Percentiles rank a stretch among this genome's conserved stretches.
phyloP scores from a whole-genome alignment of 2,113 vertebrate species.

The Oxyura jamaicensis region DNA sequence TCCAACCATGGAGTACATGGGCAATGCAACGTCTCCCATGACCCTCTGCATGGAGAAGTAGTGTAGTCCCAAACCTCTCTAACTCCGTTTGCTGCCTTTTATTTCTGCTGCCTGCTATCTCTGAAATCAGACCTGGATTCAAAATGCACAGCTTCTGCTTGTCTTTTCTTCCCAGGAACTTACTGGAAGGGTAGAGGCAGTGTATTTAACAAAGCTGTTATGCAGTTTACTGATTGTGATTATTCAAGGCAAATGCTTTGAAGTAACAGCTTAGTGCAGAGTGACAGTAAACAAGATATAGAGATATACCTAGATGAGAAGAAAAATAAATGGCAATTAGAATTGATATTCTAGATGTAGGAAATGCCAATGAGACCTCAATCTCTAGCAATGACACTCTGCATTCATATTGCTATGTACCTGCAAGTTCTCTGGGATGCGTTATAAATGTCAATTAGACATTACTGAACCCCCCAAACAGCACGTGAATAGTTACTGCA shows the following conservation, averaged over 20 bases:
- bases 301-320: conserved; percentile 67
- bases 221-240: conserved; percentile 64
- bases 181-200: conserved; percentile 23
- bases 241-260: conserved; percentile 70
- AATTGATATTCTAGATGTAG: conserved; percentile 42
- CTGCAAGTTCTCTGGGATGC: neutral
- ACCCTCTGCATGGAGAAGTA: rapidly evolving
- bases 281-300: conserved; percentile 69
- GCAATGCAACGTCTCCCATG: neutral
- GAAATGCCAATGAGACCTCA: neutral
- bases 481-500: neutral
- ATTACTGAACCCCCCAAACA: neutral
- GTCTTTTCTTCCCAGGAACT: conserved; percentile 60
- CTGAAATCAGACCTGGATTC: conserved; percentile 55
- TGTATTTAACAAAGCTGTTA: conserved; percentile 50
- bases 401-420: neutral
- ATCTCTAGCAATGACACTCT: neutral
- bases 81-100: no score
- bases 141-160: neutral
- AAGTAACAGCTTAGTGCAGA: conserved; percentile 67
- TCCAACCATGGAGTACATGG: neutral
- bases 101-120: conserved; percentile 27
- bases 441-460: neutral
- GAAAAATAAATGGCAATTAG: conserved; percentile 69
- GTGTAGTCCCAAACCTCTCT: neutral